Evolutionary conservation across 2,797 vertebrate genomes (phyloP).

Genomic region (Clarias platycephalus): DNA sequence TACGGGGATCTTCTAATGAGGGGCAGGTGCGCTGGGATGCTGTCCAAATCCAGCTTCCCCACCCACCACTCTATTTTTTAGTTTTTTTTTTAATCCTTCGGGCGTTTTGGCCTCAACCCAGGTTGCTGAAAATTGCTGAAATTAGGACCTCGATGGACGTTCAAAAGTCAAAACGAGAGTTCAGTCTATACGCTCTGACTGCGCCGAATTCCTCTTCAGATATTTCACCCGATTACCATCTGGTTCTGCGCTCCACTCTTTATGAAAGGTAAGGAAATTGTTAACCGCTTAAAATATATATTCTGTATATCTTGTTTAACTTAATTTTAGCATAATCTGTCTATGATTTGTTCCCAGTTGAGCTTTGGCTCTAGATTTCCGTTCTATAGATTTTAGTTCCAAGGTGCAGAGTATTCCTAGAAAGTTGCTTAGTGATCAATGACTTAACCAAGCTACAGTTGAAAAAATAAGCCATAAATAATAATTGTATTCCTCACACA

Average conservation of each 20-base stretch:
- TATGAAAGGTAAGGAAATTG: neutral
- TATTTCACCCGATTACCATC: conserved; percentile 34
- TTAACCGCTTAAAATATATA: neutral
- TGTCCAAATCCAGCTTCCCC: conserved; percentile 3
- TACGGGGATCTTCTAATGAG: conserved; percentile 40
- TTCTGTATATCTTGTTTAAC: neutral
- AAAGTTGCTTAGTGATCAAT: neutral
- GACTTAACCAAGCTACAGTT: too few species aligned
- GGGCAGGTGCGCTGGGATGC: conserved; percentile 48
- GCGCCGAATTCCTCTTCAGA: conserved; percentile 27
- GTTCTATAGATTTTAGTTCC: neutral
- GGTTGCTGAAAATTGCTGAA: conserved; percentile 31
- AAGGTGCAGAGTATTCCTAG: neutral
- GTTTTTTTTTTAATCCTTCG: neutral
- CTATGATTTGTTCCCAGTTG: neutral
- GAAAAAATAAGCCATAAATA: too few species aligned
- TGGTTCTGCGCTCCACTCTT: conserved; percentile 1
- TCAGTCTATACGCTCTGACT: conserved; percentile 11
- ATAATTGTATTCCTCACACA: neutral
- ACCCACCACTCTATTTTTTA: neutral
- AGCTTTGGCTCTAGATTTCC: neutral
- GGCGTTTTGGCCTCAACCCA: conserved; percentile 3
- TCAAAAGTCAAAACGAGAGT: conserved; percentile 23
- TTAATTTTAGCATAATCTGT: neutral
- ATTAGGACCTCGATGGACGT: conserved; percentile 21